phyloP scores from a whole-genome alignment of 2,888 invertebrate genomes.

The Lasioglossum pauxillum region DNA sequence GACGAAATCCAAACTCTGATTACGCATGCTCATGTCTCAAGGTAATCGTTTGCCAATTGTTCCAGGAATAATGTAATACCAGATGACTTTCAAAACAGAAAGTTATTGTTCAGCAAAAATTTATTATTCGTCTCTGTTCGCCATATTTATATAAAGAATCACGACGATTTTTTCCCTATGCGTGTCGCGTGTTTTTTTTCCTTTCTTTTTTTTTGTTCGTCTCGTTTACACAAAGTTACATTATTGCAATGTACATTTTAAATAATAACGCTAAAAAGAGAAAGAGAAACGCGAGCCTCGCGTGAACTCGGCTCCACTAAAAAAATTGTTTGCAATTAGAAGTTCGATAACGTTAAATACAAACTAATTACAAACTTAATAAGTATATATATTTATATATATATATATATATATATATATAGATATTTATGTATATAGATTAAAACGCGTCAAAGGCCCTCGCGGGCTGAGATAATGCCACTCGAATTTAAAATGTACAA shows the following conservation, averaged over 20 bases:
- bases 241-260: constrained; percentile 79
- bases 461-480: constrained; percentile 54
- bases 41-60: constrained; percentile 56
- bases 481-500: constrained; percentile 62
- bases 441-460: constrained; percentile 54
- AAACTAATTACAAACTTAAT: constrained; percentile 84
- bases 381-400: constrained; percentile 46
- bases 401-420: constrained; percentile 55
- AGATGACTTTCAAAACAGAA: constrained; percentile 65
- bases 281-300: constrained; percentile 41
- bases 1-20: constrained; percentile 75
- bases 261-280: constrained; percentile 78
- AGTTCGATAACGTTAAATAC: constrained; percentile 80
- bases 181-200: not conserved
- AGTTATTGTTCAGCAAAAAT: constrained; percentile 75
- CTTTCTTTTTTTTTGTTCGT: constrained; percentile 52
- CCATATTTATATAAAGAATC: constrained; percentile 67
- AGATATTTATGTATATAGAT: constrained; percentile 43
- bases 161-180: constrained; percentile 32
- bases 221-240: constrained; percentile 76
- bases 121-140: constrained; percentile 67
- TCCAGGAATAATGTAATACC: constrained; percentile 59
- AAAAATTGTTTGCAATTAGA: constrained; percentile 67
- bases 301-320: constrained; percentile 48
- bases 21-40: constrained; percentile 77